Evolutionary conservation across 30 jellyfish, hydroid and myxozoan species (phyloP), one percentile per base, ranked within the genome.

Genomic region (Hydractinia echinata): DNA sequence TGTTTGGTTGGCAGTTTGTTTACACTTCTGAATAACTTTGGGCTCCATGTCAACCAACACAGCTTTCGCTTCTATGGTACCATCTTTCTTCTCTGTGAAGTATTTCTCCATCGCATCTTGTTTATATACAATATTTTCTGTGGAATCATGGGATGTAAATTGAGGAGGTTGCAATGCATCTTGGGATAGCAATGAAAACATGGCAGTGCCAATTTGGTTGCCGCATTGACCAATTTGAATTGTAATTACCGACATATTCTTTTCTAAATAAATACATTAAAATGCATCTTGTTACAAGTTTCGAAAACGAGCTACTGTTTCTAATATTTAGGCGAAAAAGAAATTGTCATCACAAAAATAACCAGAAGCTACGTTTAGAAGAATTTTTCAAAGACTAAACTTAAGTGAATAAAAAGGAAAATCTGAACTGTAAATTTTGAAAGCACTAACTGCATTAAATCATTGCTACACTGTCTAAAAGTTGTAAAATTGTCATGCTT

Each of bases 151-250:
- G 64, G 81, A 61, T 55, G 95, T 18, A 78, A 81, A 84, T 67
- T 51, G 58, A 4, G 95, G 92, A 10, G 86, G 72, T 77, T 77
- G 84, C 11, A 53, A 20, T 10, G 95, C 97, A 81, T 92, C 98
- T 30, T 79, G 55, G 51, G 66, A 62, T 10, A 92, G 72, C 66
- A 73, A 62, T 5, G 87, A 55, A 60, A 92, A 92, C 49, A 92
- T 73, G n/a, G 77, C 95, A n/a, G 89, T 64, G 5, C 98, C 98
- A 61, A 86, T 76, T 67, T 92, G 98, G 73, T 92, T 92, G 13
- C 98, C 98, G 76, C 98, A 92, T 72, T 92, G 98, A 49, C 98
- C 98, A 13, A 92, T 83, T 61, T 92, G 98, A 18, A 92, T 72
- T n/a, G 98, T 83, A 13, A 92, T 94, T 5, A 86, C 55, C 9